Conservation (phyloP, 2,797 vertebrate genomes). For the Anguilla anguilla region DNA sequence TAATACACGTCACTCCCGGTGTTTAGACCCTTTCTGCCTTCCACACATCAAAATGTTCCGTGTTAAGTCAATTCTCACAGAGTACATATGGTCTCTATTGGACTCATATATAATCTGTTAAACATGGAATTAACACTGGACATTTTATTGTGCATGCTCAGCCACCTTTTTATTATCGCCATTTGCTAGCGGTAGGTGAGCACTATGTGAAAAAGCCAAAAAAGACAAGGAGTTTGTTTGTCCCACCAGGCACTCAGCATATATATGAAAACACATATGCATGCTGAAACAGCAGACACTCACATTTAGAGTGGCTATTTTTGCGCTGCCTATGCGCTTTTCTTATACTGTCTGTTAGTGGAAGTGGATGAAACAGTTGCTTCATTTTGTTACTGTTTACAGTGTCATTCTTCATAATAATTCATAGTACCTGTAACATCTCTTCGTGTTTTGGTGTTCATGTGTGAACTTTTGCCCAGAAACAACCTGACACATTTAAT, state of each 20-base stretch:
- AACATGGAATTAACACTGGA: no score
- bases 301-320: no score
- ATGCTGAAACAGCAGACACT: no score
- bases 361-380: neutral
- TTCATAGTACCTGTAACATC: neutral
- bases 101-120: no score
- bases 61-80: no score
- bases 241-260: no score
- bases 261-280: no score
- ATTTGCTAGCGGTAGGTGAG: neutral
- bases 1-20: no score
- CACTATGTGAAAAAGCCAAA: slow-evolving; percentile 13
- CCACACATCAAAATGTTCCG: neutral
- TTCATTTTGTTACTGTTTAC: neutral
- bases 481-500: neutral
- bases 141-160: neutral
- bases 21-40: neutral
- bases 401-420: neutral
- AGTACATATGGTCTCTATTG: no score
- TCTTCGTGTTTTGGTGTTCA: neutral
- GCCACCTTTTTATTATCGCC: neutral
- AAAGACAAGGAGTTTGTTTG: neutral
- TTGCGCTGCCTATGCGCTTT: neutral
- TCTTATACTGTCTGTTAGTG: neutral
- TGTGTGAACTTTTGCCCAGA: neutral